phyloP scores from a whole-genome alignment of 2,797 vertebrate genomes.

The Kryptopterus vitreolus region DNA sequence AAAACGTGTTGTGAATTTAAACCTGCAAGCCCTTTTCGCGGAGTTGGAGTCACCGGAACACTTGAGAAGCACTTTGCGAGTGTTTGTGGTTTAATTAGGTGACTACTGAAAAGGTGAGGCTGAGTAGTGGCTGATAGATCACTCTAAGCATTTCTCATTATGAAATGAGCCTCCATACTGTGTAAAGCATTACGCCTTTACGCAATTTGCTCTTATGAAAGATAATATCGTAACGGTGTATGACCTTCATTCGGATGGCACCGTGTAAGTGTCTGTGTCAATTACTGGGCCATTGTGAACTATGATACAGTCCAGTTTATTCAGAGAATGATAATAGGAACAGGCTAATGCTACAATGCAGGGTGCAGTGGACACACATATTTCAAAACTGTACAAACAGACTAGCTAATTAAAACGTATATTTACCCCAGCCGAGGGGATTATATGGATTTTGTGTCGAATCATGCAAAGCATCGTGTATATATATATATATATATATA shows the following conservation, averaged over 20 bases:
- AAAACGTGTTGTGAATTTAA: constrained; percentile 62
- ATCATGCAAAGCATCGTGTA: too few relatives aligned
- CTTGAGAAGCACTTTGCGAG: constrained; percentile 52
- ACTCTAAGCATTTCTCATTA: constrained; percentile 51
- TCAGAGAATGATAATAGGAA: not conserved
- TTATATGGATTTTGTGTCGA: not conserved
- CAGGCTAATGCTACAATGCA: not conserved
- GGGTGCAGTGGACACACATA: not conserved
- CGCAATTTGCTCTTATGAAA: constrained; percentile 37
- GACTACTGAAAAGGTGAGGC: constrained; percentile 42
- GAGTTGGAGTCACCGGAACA: constrained; percentile 44
- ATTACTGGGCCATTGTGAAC: not conserved
- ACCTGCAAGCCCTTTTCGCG: constrained; percentile 57
- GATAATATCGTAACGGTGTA: constrained; percentile 25
- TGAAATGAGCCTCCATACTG: constrained; percentile 37
- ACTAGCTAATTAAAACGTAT: not conserved
- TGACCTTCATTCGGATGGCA: constrained; percentile 35
- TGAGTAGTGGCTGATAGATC: constrained; percentile 39
- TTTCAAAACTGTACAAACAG: not conserved
- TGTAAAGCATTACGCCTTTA: constrained; percentile 29
- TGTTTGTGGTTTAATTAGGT: constrained; percentile 55
- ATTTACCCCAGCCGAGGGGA: constrained; percentile 4
- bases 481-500: too few relatives aligned
- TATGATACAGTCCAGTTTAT: not conserved
- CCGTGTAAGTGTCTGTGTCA: constrained; percentile 1